These are phyloP conservation scores for Keiferia lycopersicella DNA, from an alignment of 2,888 invertebrate genomes.

Conservation along the genomic window DNA sequence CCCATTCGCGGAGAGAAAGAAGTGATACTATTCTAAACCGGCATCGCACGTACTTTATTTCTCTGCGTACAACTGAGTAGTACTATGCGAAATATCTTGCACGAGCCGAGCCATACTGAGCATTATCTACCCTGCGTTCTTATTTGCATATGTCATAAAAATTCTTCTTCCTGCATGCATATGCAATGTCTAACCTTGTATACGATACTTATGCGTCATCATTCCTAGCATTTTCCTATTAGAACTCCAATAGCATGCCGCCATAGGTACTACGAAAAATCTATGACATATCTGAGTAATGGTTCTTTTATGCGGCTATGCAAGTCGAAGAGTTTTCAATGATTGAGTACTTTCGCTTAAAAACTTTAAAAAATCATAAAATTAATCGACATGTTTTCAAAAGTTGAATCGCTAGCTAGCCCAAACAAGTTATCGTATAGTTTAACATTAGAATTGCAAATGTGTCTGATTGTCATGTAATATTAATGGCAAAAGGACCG, in stretches of 20 bases:
- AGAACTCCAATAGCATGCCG: not conserved
- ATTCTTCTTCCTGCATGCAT: not conserved
- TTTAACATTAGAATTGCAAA: conserved; percentile 51
- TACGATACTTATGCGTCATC: not conserved
- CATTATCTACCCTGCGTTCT: not conserved
- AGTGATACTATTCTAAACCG: no score
- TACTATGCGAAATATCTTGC: no score
- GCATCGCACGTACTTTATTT: no score
- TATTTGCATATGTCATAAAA: not conserved
- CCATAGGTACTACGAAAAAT: not conserved
- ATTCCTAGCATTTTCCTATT: not conserved
- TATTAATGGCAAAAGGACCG: conserved; percentile 40
- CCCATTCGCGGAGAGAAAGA: no score
- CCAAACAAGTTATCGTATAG: not conserved
- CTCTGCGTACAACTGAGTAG: no score
- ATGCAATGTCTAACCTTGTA: not conserved
- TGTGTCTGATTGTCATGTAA: conserved; percentile 45
- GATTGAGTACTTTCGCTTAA: no score
- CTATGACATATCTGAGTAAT: no score
- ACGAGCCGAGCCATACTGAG: no score
- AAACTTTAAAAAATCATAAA: no score
- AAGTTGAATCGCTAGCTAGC: not conserved
- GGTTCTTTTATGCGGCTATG: no score
- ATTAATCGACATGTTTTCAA: no score
- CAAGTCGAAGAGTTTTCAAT: no score